Evolutionary conservation across 2,888 invertebrate species (phyloP).

Genomic region (Megastigmus dorsalis): DNA sequence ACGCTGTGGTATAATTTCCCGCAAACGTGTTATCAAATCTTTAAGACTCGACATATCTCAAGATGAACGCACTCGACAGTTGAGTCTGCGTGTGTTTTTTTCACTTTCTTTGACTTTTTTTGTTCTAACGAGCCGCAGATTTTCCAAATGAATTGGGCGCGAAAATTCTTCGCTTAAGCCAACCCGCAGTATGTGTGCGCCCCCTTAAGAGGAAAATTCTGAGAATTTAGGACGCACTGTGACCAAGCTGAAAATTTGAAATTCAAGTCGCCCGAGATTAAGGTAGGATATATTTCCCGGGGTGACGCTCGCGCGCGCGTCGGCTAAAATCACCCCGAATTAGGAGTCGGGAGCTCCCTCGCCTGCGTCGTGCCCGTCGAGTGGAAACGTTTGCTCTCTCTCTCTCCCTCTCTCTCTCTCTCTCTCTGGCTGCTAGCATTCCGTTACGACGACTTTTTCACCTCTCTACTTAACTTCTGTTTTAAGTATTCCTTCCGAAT

Average conservation of each 20-base stretch:
- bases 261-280: slow-evolving; percentile 50
- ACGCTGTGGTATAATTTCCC: too few relatives aligned
- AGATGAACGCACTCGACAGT: too few relatives aligned
- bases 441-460: too few relatives aligned
- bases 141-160: slow-evolving; percentile 33
- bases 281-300: slow-evolving; percentile 44
- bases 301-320: slow-evolving; percentile 1
- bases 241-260: slow-evolving; percentile 49
- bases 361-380: background rate
- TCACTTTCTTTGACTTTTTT: background rate
- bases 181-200: slow-evolving; percentile 6
- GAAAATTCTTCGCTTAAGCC: slow-evolving; percentile 7
- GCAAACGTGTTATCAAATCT: too few relatives aligned
- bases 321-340: slow-evolving; percentile 45
- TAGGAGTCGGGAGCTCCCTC: slow-evolving; percentile 18
- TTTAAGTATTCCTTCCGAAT: too few relatives aligned
- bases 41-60: too few relatives aligned
- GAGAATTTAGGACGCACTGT: slow-evolving; percentile 44
- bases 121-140: slow-evolving; percentile 11
- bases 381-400: slow-evolving; percentile 14
- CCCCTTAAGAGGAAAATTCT: slow-evolving; percentile 38
- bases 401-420: too few relatives aligned
- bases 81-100: background rate
- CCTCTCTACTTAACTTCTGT: too few relatives aligned
- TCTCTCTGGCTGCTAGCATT: too few relatives aligned